Base-by-base conservation (phyloP, 2,113 vertebrate genomes). In the Mobula birostris region DNA sequence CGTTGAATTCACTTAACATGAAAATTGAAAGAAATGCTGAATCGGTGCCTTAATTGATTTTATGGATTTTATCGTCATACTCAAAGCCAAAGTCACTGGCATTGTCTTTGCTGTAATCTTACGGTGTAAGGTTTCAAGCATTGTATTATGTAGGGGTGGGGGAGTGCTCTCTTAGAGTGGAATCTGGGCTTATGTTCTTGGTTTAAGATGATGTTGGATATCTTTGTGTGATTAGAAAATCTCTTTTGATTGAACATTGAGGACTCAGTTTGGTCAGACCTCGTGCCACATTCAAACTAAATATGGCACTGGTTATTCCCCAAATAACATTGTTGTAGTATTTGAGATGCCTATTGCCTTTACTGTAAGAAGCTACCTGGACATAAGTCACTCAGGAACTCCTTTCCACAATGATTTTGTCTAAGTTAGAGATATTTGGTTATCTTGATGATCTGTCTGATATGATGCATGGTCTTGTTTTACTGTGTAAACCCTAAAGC, bases 391-490 rank as follows among this genome's bases (percentile, higher is more conserved):
- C 85, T n/a, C 63, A 15, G 29, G 61, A n/a, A 32, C n/a, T 68
- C 85, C 14, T 66, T 90, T 66, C n/a, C 61, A 90, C 61, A 90
- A 32, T 90, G 63, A 90, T 66, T 90, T 90, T 90, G 85, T 14
- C 15, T 66, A n/a, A 66, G 61, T 29, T 66, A 32, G 61, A 90
- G 61, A 68, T 90, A 90, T 68, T 90, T n/a, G 66, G 85, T 90
- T 61, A 90, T 17, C 85, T 90, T 90, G 85, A 90, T 90, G 5
- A 32, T 90, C 61, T 68, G 85, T 90, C 85, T 90, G 85, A 90
- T 32, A 21, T 90, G 85, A 90, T 90, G 61, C 85, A 90, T 90
- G 61, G n/a, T 61, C 61, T n/a, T 90, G 85, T 90, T 68, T 66
- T 90, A 32, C 15, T 90, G 15, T 68, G 85, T 90, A 90, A 90